Evolutionary conservation across 2,113 vertebrate genomes (phyloP).

Genomic region (Aythya baeri): DNA sequence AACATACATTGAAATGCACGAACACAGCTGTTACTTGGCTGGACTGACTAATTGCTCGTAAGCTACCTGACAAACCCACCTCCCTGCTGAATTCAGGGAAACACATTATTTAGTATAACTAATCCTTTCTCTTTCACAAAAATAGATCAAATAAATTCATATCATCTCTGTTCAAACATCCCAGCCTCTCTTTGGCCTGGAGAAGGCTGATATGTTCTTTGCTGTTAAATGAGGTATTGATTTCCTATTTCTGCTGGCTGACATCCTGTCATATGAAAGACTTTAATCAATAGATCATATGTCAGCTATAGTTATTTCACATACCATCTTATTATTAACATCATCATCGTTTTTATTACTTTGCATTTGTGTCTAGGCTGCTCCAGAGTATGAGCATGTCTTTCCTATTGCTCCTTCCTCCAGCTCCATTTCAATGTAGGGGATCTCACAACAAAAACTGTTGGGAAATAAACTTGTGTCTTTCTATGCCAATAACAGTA

Average conservation of each 20-base stretch:
- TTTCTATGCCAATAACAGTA: background rate
- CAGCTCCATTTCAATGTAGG: background rate
- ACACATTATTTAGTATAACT: conserved; percentile 9
- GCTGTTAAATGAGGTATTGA: conserved; percentile 68
- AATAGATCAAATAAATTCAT: conserved; percentile 43
- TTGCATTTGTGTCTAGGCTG: conserved; percentile 39
- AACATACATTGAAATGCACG: background rate
- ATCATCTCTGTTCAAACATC: conserved; percentile 12
- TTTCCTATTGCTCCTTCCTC: background rate
- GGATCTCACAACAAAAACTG: background rate
- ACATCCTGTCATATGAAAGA: conserved; percentile 51
- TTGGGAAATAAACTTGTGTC: background rate
- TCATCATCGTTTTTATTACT: conserved; percentile 60
- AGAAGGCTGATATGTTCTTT: conserved; percentile 14
- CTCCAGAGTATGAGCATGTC: background rate
- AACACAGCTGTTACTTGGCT: background rate
- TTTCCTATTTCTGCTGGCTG: conserved; percentile 62
- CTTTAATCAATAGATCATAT: conserved; percentile 66
- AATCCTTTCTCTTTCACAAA: conserved; percentile 4
- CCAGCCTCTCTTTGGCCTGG: background rate
- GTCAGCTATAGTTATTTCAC: conserved; percentile 64
- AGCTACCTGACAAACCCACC: background rate
- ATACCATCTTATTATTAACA: conserved; percentile 54
- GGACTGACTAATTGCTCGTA: conserved; percentile 2
- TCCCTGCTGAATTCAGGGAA: background rate